These are phyloP conservation scores for Cabera pusaria DNA, from an alignment of 2,888 invertebrate species.

Conservation along the genomic window DNA sequence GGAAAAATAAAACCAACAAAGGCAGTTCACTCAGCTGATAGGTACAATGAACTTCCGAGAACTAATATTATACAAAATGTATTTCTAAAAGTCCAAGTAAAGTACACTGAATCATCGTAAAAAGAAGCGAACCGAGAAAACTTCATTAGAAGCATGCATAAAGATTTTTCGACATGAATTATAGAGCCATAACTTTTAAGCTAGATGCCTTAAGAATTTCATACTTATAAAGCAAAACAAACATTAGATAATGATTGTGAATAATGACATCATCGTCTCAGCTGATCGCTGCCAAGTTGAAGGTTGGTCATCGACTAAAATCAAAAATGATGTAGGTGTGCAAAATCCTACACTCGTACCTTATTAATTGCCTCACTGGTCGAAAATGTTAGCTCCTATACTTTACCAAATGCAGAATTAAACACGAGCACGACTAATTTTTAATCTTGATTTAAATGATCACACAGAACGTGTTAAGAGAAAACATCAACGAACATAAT, in stretches of 20 bases:
- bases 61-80: slow-evolving; percentile 43
- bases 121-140: slow-evolving; percentile 34
- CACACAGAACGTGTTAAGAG: slow-evolving; percentile 21
- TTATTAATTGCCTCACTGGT: slow-evolving; percentile 47
- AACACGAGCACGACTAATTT: slow-evolving; percentile 20
- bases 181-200: neutral
- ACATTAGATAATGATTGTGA: slow-evolving; percentile 49
- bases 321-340: slow-evolving; percentile 55
- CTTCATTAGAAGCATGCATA: slow-evolving; percentile 13
- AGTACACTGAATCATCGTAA: slow-evolving; percentile 50
- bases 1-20: slow-evolving; percentile 38
- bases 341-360: slow-evolving; percentile 33
- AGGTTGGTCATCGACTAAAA: slow-evolving; percentile 67
- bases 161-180: slow-evolving; percentile 4
- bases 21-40: slow-evolving; percentile 70
- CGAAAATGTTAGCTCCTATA: slow-evolving; percentile 25
- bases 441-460: slow-evolving; percentile 25
- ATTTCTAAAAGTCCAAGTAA: slow-evolving; percentile 47
- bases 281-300: slow-evolving; percentile 68
- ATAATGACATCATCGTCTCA: slow-evolving; percentile 70
- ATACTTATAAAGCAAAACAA: slow-evolving; percentile 43
- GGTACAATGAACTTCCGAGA: slow-evolving; percentile 71
- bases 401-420: slow-evolving; percentile 19
- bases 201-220: slow-evolving; percentile 19
- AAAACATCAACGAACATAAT: slow-evolving; percentile 25